Evolutionary conservation across 53 echinoderm and acorn worm species (phyloP).

Genomic region (Patiria pectinifera): DNA sequence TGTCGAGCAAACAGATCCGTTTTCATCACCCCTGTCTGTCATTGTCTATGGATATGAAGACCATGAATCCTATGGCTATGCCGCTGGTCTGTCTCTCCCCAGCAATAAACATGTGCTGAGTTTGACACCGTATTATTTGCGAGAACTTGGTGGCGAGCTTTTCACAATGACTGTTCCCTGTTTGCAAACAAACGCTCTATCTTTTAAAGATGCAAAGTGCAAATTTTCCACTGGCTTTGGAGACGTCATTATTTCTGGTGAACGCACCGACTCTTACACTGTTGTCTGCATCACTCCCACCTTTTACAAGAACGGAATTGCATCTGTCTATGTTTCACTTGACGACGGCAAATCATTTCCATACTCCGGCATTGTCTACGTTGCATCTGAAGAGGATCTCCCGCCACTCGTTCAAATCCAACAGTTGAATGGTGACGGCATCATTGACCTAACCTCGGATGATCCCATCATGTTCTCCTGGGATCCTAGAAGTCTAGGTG

Average conservation of each 20-base stretch:
- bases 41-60: slow-evolving; percentile 73
- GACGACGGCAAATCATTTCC: slow-evolving; percentile 57
- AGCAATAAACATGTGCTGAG: slow-evolving; percentile 54
- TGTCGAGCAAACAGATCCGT: slow-evolving; percentile 61
- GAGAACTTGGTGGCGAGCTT: slow-evolving; percentile 71
- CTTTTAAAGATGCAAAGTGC: slow-evolving; percentile 28
- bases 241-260: slow-evolving; percentile 47
- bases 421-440: slow-evolving; percentile 7
- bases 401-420: slow-evolving; percentile 42
- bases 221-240: slow-evolving; percentile 45
- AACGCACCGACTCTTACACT: slow-evolving; percentile 36
- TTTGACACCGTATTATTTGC: slow-evolving; percentile 62
- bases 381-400: slow-evolving; percentile 64
- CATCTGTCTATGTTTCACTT: slow-evolving; percentile 63
- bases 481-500: slow-evolving; percentile 38
- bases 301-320: slow-evolving; percentile 58
- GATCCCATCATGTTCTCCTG: slow-evolving; percentile 39
- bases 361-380: slow-evolving; percentile 68
- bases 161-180: slow-evolving; percentile 65
- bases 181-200: slow-evolving; percentile 8
- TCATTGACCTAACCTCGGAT: slow-evolving; percentile 37
- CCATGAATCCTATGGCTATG: slow-evolving; percentile 72
- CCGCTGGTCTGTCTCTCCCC: slow-evolving; percentile 74
- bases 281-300: slow-evolving; percentile 68
- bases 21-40: slow-evolving; percentile 64